Percentiles rank a stretch among this genome's conserved stretches.
These are phyloP conservation scores for Ia io DNA, from an alignment of 2,113 vertebrate genomes.

Conservation along the genomic window DNA sequence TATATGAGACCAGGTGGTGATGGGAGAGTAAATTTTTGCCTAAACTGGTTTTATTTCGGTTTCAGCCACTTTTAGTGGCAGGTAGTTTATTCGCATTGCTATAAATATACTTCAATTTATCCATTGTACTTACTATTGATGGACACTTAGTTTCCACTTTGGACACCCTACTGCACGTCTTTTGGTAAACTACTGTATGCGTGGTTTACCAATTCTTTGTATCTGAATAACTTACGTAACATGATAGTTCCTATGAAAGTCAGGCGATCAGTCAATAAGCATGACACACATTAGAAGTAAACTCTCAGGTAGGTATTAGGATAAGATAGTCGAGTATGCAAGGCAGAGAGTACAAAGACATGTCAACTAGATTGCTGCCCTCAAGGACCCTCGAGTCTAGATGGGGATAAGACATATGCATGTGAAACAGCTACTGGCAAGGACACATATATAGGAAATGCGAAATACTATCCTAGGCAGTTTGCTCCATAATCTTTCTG, in stretches of 20 bases:
- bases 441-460: not conserved
- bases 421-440: not conserved
- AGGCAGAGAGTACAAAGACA: not conserved
- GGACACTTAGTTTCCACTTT: not conserved
- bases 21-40: not conserved
- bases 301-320: not conserved
- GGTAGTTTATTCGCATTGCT: not conserved
- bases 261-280: not conserved
- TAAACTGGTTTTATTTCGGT: not conserved
- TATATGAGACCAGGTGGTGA: rapidly evolving
- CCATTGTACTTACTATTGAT: not conserved
- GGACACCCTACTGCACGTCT: not conserved
- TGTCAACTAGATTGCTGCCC: not conserved
- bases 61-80: not conserved
- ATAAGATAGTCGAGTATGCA: not conserved
- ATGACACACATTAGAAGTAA: not conserved
- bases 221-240: not conserved
- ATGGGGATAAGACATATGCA: not conserved
- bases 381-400: not conserved
- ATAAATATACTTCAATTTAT: not conserved
- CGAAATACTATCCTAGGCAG: not conserved
- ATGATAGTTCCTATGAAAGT: not conserved
- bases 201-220: not conserved
- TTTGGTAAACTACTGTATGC: not conserved
- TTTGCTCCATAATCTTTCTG: not conserved